These are phyloP conservation scores for Oreochromis niloticus DNA, from an alignment of 2,113 vertebrate genomes.

Conservation along the genomic window DNA sequence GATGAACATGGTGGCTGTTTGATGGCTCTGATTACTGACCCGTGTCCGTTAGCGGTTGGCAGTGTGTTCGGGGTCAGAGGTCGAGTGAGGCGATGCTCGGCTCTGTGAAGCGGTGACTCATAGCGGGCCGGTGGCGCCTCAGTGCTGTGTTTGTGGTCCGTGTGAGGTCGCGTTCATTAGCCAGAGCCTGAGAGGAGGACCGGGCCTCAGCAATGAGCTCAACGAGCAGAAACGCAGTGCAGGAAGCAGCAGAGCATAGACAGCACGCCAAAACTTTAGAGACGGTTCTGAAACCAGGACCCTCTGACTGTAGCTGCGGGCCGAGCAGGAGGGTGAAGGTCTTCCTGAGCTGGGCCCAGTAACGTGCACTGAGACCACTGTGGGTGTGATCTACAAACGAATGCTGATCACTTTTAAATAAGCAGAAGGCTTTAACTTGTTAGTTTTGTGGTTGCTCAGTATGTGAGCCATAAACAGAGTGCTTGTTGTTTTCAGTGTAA, in stretches of 20 bases:
- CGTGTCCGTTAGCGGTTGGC: not conserved
- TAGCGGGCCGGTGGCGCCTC: not conserved
- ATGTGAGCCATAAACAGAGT: not conserved
- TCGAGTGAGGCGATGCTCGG: not conserved
- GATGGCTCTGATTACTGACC: not conserved
- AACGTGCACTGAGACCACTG: not conserved
- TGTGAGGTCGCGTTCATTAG: constrained; percentile 25
- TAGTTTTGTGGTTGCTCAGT: not conserved
- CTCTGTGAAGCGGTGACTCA: not conserved
- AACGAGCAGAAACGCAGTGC: not conserved
- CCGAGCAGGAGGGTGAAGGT: not conserved
- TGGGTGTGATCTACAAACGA: not conserved
- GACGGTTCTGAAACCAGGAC: not conserved
- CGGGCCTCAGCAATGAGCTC: not conserved
- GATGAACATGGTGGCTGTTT: not conserved
- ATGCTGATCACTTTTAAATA: not conserved
- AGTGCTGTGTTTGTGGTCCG: constrained; percentile 1
- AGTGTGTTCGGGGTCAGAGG: not conserved
- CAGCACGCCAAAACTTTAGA: not conserved
- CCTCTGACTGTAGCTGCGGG: not conserved
- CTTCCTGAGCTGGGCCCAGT: not conserved
- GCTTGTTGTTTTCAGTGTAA: not conserved
- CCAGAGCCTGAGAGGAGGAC: not conserved
- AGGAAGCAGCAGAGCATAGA: not conserved
- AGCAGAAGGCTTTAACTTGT: not conserved